Evolutionary conservation across 2,797 vertebrate species (phyloP).

Genomic region (Periparus ater): DNA sequence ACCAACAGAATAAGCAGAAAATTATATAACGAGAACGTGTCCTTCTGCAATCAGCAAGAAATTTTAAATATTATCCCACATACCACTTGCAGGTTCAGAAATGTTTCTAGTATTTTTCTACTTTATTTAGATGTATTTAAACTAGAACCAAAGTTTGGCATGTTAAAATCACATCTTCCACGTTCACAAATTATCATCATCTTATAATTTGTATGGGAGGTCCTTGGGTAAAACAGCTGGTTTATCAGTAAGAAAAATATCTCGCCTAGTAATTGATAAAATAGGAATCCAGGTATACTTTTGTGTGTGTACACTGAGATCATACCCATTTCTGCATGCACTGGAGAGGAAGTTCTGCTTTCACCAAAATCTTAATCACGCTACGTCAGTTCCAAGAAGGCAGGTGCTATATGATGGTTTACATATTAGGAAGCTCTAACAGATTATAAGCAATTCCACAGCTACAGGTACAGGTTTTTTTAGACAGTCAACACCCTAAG

Average conservation of each 20-base stretch:
- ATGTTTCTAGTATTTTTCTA: neutral
- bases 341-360: neutral
- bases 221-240: neutral
- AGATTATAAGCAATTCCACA: neutral
- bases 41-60: neutral
- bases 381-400: neutral
- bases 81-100: neutral
- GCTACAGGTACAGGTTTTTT: neutral
- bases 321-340: neutral
- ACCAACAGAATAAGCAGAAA: constrained; percentile 48
- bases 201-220: neutral
- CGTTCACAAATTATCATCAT: neutral
- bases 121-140: neutral
- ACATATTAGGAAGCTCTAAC: neutral
- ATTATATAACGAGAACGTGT: neutral
- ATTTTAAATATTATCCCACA: neutral
- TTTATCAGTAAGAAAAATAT: neutral
- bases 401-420: neutral
- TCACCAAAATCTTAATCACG: neutral
- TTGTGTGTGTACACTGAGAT: neutral
- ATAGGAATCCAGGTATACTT: neutral
- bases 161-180: neutral
- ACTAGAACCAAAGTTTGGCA: neutral
- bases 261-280: neutral
- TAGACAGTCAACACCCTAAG: neutral